Percentiles rank a stretch among this genome's conserved stretches.
Conservation (phyloP, 2,797 vertebrate species). For the Sternarchorhynchus goeldii region DNA sequence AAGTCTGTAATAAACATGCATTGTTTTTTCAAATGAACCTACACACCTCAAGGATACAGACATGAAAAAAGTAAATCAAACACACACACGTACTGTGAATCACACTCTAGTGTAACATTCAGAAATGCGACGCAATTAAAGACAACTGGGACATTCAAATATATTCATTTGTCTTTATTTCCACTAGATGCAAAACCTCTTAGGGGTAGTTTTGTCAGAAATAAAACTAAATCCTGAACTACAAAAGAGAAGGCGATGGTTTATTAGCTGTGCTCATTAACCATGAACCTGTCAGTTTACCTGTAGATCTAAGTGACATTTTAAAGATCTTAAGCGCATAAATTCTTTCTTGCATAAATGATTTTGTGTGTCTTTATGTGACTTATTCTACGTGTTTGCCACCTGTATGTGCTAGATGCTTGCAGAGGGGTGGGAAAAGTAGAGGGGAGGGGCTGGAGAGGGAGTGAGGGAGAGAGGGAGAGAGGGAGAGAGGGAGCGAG, state of each 20-base stretch:
- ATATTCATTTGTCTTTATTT: constrained; percentile 35
- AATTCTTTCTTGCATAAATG: constrained; percentile 6
- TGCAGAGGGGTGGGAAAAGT: constrained; percentile 9
- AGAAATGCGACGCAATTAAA: constrained; percentile 20
- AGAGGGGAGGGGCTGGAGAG: neutral
- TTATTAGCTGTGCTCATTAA: constrained; percentile 11
- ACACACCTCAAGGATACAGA: constrained; percentile 6
- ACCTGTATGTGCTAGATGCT: constrained; percentile 33
- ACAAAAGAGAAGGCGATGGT: neutral
- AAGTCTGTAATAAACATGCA: constrained; percentile 22
- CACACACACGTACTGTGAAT: constrained; percentile 29
- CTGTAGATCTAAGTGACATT: neutral
- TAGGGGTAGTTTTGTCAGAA: neutral
- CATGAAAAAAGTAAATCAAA: constrained; percentile 6
- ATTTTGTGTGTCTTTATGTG: neutral
- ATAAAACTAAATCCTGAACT: neutral
- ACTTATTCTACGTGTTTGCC: constrained; percentile 32
- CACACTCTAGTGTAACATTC: neutral
- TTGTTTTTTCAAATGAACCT: constrained; percentile 14
- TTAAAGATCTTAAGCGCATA: neutral
- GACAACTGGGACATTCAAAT: constrained; percentile 33
- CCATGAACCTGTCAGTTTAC: neutral
- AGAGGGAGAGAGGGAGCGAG: neutral
- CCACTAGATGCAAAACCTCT: constrained; percentile 6
- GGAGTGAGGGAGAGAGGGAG: neutral